Conservation (phyloP, 2,888 invertebrate species). For the Dorcus hopei region DNA sequence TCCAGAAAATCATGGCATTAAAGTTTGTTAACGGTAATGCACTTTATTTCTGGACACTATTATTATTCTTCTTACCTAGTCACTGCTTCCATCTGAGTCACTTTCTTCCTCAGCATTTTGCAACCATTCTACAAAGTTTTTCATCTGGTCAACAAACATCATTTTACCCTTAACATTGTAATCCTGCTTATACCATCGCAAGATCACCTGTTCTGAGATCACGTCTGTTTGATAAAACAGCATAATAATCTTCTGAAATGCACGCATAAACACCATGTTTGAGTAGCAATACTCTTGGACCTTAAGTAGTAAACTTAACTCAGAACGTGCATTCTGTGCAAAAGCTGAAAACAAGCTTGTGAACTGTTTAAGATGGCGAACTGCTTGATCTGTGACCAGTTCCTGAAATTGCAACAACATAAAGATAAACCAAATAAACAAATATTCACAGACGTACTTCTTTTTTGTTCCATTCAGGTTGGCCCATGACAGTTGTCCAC, state of each 20-base stretch:
- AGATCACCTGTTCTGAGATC: slow-evolving; percentile 89
- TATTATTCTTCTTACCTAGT: slow-evolving; percentile 34
- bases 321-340: slow-evolving; percentile 80
- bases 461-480: slow-evolving; percentile 98
- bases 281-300: slow-evolving; percentile 98
- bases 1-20: slow-evolving; percentile 11
- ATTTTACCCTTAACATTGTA: slow-evolving; percentile 94
- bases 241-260: slow-evolving; percentile 95
- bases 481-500: slow-evolving; percentile 93
- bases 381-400: slow-evolving; percentile 91
- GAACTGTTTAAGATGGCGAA: slow-evolving; percentile 84
- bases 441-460: slow-evolving; percentile 53
- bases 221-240: slow-evolving; percentile 96
- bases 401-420: slow-evolving; percentile 52
- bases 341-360: slow-evolving; percentile 85
- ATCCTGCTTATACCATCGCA: slow-evolving; percentile 94
- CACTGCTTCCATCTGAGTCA: slow-evolving; percentile 55
- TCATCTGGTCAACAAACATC: slow-evolving; percentile 98
- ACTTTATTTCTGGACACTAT: neutral
- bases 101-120: slow-evolving; percentile 92
- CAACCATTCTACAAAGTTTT: slow-evolving; percentile 95
- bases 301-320: slow-evolving; percentile 84
- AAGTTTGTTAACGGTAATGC: neutral
- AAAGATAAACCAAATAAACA: slow-evolving; percentile 8
- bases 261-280: slow-evolving; percentile 98